Base-by-base conservation (phyloP, 2,113 vertebrate species). In the Nerophis lumbriciformis region DNA sequence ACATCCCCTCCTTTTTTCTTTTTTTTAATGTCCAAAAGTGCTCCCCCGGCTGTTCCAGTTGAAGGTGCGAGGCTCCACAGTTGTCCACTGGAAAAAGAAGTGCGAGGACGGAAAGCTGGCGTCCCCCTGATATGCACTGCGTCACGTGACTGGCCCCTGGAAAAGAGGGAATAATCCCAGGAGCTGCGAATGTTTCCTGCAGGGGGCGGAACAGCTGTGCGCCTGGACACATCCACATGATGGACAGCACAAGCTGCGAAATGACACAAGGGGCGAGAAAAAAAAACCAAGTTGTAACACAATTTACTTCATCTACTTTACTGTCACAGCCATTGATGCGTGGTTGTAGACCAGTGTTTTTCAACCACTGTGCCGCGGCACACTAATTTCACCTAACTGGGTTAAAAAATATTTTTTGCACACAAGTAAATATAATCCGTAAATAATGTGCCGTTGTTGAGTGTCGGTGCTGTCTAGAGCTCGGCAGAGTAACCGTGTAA, bases 71-170 rank as follows among this genome's bases (percentile, higher is more conserved):
- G 64, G 72, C 71, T 76, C 76, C 68, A 71, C 75, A 81, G 73
- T 76, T 84, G 84, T 75, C 77, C 73, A 2, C 39, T 44, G n/a
- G 9, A 45, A 10, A 21, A 10, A 21, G 16, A 19, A 57, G 55
- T 57, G 55, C 10, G 16, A 44, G 5, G 1, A 11, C 8, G 14
- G n/a, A 4, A 19, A 19, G 38, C 38, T 19, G 5, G 73, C 73
- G 60, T 76, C 71, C 68, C 28, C 59, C 39, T 11, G 55, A 44
- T 52, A 61, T 37, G 57, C 35, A 16, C 76, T 67, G 68, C 70
- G 64, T 56, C 11, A 35, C 61, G 63, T 83, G 87, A 87, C 83
- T 85, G 81, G 83, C 50, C 62, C 39, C 54, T 53, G 48, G n/a
- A 21, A 13, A 48, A 38, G 21, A 15, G 51, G 59, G 64, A 38